Base-by-base conservation (phyloP, 2,113 vertebrate genomes). In the Phaethon lepturus region DNA sequence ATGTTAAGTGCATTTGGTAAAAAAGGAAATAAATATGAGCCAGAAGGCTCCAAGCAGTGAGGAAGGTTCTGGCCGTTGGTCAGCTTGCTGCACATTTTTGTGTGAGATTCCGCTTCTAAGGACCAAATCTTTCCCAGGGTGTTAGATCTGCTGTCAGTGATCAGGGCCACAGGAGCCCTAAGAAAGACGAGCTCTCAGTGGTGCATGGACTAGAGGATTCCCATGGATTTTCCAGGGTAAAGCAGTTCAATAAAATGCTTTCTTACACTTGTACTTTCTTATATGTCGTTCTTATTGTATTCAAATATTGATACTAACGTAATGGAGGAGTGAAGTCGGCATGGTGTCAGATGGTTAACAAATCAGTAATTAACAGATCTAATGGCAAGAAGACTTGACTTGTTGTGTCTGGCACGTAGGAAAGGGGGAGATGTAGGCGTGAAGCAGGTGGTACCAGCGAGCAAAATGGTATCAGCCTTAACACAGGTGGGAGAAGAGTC, bases 41-140 rank as follows among this genome's bases (percentile, higher is more conserved):
- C 59, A 84, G 49, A 40, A 83, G 20, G 47, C 52, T 58, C 72
- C 47, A 52, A 75, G 44, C 18, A 73, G 38, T 38, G 38, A 75
- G 40, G 52, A 55, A 53, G 26, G 4, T 50, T 75, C 44, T 68
- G 44, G 35, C 22, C 0, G 0, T 5, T 5, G 6, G 12, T 0
- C 6, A 59, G 8, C 29, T 58, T 86, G 45, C 24, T 72, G 47
- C 20, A 26, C 10, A 5, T 62, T 80, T 49, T 86, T 26, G 6
- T 40, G 31, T 26, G 14, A 44, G 1, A 55, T 84, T 77, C 45
- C 13, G n/a, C 9, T 64, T 55, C 75, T 23, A 72, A 45, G 31
- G n/a, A 53, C 29, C 28, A 64, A 56, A n/a, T 55, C 19, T 44
- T 73, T 23, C 40, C 64, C 16, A 6, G 5, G 52, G 22, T 13